Conservation (phyloP, 1,140 invertebrate genomes). For the Armadillidium nasatum region DNA sequence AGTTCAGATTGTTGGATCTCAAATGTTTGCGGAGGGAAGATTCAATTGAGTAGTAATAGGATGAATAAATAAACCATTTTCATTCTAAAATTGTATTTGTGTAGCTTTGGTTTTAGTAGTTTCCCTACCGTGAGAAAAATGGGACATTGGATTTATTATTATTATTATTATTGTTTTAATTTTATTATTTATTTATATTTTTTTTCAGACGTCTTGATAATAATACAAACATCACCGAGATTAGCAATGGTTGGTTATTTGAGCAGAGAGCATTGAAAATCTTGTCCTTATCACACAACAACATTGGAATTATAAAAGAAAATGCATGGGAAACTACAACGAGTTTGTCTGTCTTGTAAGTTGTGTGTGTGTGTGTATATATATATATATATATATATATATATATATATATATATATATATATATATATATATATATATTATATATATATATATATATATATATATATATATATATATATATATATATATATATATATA, state of each 20-base stretch:
- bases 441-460: background rate
- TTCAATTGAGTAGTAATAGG: background rate
- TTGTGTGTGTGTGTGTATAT: background rate
- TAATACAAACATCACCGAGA: constrained; percentile 17
- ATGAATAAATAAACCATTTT: background rate
- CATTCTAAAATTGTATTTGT: background rate
- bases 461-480: too few species aligned
- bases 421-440: background rate
- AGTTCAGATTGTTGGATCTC: too few species aligned
- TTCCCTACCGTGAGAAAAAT: background rate
- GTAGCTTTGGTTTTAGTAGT: background rate
- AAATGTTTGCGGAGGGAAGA: background rate
- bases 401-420: background rate
- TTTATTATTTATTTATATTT: too few species aligned
- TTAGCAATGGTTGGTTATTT: constrained; percentile 24
- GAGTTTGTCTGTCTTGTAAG: constrained; percentile 24
- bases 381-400: background rate
- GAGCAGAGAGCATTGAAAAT: constrained; percentile 14
- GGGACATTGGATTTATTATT: too few species aligned
- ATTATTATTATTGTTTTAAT: too few species aligned
- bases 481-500: too few species aligned
- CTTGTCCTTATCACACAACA: constrained; percentile 23
- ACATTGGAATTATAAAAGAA: constrained; percentile 3
- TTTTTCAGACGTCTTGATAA: constrained; percentile 14
- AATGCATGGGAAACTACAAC: constrained; percentile 21